Base-by-base conservation (phyloP, 2,797 vertebrate species). In the Pseudochirops corinnae region DNA sequence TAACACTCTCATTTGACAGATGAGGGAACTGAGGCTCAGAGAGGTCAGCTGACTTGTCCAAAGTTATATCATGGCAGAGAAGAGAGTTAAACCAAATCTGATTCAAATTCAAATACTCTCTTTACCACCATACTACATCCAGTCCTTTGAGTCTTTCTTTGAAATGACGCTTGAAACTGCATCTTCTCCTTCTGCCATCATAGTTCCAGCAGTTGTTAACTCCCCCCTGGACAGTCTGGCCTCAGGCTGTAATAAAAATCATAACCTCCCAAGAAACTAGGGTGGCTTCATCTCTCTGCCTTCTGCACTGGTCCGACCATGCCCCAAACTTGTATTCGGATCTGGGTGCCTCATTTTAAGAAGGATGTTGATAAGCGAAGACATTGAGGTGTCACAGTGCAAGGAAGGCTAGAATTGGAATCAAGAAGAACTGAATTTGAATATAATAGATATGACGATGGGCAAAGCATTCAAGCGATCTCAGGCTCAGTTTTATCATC, bases 401-500 rank as follows among this genome's bases (percentile, higher is more conserved):
- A 29, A 31, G 21, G 29, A 60, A 2, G 4, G 58, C 58, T 60
- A 60, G 29, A 60, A 31, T 55, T 91, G 5, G 50, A 56, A 91
- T 90, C n/a, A 33, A 26, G 91, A 87, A 31, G 67, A 28, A 29
- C 74, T 60, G 91, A 94, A 91, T 92, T 91, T 94, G 92, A 10
- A 0, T n/a, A 11, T 29, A 10, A 58, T 58, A 58, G 60, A 39
- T 39, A 31, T 93, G 56, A 53, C 14, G 90, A 56, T 87, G 93
- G 50, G 53, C 33, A 53, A 67, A 57, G 53, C 52, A 33, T 28
- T 60, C 50, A 53, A 55, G 28, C 53, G 55, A 46, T 53, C 10
- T 56, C 91, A 94, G 55, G 56, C 39, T 96, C 92, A 91, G 91
- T 62, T 50, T n/a, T 82, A 46, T 91, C 46, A n/a, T 91, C 67